Evolutionary conservation across 2,113 vertebrate species (phyloP).

Genomic region (Sander vitreus): DNA sequence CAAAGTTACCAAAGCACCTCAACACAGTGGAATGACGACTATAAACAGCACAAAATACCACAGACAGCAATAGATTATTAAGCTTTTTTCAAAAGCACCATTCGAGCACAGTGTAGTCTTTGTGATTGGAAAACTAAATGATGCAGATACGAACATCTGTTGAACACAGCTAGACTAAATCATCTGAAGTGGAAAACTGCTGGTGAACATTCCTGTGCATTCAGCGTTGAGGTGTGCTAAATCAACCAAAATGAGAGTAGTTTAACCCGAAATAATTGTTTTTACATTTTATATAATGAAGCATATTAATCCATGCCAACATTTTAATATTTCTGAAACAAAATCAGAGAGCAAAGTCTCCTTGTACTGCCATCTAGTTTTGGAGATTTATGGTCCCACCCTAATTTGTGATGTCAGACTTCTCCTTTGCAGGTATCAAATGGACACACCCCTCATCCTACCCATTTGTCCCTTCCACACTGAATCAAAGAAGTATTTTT

Average conservation of each 20-base stretch:
- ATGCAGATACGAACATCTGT: constrained; percentile 35
- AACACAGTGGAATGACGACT: background rate
- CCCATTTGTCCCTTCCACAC: background rate
- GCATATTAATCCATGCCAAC: constrained; percentile 32
- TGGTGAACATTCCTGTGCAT: constrained; percentile 60
- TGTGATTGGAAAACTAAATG: constrained; percentile 57
- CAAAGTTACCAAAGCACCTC: background rate
- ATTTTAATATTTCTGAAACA: constrained; percentile 11
- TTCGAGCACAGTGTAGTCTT: constrained; percentile 28
- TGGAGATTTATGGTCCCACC: background rate
- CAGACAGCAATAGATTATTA: constrained; percentile 22
- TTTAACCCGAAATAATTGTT: background rate
- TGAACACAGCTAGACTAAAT: constrained; percentile 42
- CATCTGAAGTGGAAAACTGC: constrained; percentile 42
- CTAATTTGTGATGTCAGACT: background rate
- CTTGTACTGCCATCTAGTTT: background rate
- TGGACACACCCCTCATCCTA: background rate
- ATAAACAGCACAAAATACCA: constrained; percentile 35
- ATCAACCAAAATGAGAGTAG: background rate
- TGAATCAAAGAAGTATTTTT: background rate
- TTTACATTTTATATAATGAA: background rate
- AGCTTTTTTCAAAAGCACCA: constrained; percentile 41
- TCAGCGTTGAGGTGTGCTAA: constrained; percentile 5
- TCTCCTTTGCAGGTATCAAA: background rate
- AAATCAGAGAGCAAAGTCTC: constrained; percentile 9